These are phyloP conservation scores for Cordylochernes scorpioides DNA, from an alignment of 2,888 invertebrate genomes.

Conservation along the genomic window DNA sequence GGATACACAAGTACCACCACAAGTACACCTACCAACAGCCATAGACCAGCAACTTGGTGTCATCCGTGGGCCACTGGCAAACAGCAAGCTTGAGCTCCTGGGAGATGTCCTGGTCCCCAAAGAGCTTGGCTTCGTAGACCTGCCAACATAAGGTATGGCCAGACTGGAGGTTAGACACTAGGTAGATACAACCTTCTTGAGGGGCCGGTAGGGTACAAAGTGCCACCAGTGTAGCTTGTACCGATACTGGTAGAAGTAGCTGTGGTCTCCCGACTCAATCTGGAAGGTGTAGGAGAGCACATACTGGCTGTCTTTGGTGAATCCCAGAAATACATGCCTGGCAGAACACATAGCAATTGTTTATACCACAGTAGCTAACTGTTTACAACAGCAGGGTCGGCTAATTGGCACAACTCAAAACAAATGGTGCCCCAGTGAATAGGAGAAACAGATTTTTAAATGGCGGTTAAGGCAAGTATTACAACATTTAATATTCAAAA, in stretches of 20 bases:
- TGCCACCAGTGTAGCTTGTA: slow-evolving; percentile 41
- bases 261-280: slow-evolving; percentile 21
- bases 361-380: no score
- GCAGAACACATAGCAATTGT: no score
- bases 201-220: slow-evolving; percentile 30
- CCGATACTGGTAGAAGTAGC: slow-evolving; percentile 19
- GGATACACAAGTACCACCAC: no score
- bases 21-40: slow-evolving; percentile 32
- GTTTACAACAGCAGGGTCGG: no score
- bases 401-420: no score
- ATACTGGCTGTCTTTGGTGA: slow-evolving; percentile 77
- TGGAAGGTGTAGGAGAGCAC: slow-evolving; percentile 55
- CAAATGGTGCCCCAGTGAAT: no score
- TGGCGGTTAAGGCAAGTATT: no score
- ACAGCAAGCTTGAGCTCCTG: slow-evolving; percentile 34
- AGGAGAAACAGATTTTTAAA: no score
- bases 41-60: slow-evolving; percentile 36
- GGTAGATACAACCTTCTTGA: slow-evolving; percentile 24
- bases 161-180: slow-evolving; percentile 1
- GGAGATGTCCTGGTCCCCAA: slow-evolving; percentile 27
- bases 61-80: slow-evolving; percentile 41
- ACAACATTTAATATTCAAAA: no score
- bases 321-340: slow-evolving; percentile 76
- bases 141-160: no score
- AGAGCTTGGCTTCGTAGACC: slow-evolving; percentile 32